Evolutionary conservation across 1,140 invertebrate species (phyloP), one percentile per base, ranked within the genome.

Genomic region (Lepidurus apus): DNA sequence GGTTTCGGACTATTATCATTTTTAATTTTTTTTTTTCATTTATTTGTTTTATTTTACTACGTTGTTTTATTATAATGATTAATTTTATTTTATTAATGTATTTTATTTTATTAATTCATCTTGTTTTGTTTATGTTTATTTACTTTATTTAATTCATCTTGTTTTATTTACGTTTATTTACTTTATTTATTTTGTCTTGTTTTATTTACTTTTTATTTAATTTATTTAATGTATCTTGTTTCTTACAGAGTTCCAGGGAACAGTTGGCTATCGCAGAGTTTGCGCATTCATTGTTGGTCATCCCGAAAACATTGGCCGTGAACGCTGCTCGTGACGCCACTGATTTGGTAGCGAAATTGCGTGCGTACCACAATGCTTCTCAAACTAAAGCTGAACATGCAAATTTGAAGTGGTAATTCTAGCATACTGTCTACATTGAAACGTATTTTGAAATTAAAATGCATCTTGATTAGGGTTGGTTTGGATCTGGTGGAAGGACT

Each of bases 191-290:
- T 85, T 8, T 81, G 82, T 81, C 26, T 43, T 7, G 73, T 77
- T 42, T 79, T 73, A 73, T 8, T 74, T 17, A 42, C 21, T 44
- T 79, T 11, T 78, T 74, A 76, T 74, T 82, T 80, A 53, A 77
- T 83, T 73, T 45, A 80, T 78, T 73, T 78, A 78, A 78, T 80
- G 83, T 47, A 47, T 47, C 10, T 82, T 82, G 80, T 80, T 81
- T 77, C 77, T 84, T 86, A 2, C 86, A 94, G 92, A 96, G 95
- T 83, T 99, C 96, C 34, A 88, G 98, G 80, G 98, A 99, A 87
- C 98, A 99, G 86, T 87, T 99, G 81, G 98, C 98, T 3, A 99
- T 99, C 82, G 98, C 97, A 13, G 97, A 99, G 86, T 99, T 98
- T 87, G 98, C 98, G 7, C 91, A 93, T 83, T 95, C 98, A 43